Base-by-base conservation (phyloP, 2,113 vertebrate genomes). In the Tauraco erythrolophus region DNA sequence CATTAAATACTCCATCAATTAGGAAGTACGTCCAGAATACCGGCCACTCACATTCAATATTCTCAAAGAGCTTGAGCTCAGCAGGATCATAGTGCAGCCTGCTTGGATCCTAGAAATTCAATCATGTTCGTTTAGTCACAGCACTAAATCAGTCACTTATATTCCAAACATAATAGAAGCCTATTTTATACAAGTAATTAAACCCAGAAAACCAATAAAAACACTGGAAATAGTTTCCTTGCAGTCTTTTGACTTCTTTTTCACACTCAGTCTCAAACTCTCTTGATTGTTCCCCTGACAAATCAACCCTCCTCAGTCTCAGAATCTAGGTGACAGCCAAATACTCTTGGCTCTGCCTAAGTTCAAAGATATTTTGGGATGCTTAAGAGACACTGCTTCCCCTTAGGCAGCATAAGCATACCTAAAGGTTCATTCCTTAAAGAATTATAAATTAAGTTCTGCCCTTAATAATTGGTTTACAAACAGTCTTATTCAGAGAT, bases 41-140 rank as follows among this genome's bases (percentile, higher is more conserved):
- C 0, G 99, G 99, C 99, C 99, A 99, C 80, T 99, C 99, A 86
- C 99, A 99, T 97, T 99, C 99, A 60, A 99, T 99, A 78, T 99
- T 99, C 97, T 99, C 99, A 98, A 99, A 99, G 68, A 99, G 98
- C 92, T 99, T 99, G 83, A 99, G 99, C 95, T 99, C 99, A 60
- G 99, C 99, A 11, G 99, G 99, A 94, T 99, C 99, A 71, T 99
- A 99, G 97, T 99, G 99, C 71, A 99, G 98, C 71, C 99, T 98
- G 77, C 96, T 98, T 19, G 99, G 99, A 94, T 99, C 99, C 99
- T 99, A 86, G 53, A 98, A 98, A 94, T 92, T 74, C 54, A 96
- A 82, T 13, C 18, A 48, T 16, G 71, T 13, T 72, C 1, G 0
- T 64, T 85, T 50, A 92, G 57, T 61, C 70, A 68, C 27, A 60